Conservation (phyloP, 2,888 invertebrate species). For the Agonopterix alstromeriana region DNA sequence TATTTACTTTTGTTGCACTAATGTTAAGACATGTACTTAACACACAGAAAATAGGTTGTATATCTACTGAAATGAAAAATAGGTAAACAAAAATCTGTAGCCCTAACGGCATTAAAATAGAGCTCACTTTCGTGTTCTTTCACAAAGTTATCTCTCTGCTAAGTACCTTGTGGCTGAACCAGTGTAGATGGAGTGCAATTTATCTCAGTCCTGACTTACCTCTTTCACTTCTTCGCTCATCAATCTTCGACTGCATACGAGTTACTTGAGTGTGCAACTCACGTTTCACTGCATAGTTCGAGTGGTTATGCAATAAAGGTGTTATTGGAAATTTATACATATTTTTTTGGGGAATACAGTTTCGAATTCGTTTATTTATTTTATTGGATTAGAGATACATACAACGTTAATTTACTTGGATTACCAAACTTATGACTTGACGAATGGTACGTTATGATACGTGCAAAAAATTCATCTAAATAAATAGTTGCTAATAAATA, state of each 20-base stretch:
- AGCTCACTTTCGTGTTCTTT: neutral
- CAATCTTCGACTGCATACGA: slow-evolving; percentile 1
- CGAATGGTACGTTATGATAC: too few relatives aligned
- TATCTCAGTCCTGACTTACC: slow-evolving; percentile 3
- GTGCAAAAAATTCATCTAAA: too few relatives aligned
- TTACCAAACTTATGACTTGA: too few relatives aligned
- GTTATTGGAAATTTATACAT: neutral
- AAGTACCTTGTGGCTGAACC: neutral
- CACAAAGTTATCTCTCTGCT: neutral
- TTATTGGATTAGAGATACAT: too few relatives aligned
- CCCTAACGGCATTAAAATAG: neutral
- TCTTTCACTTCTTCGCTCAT: slow-evolving; percentile 1
- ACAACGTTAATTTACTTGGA: too few relatives aligned
- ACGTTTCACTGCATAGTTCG: neutral
- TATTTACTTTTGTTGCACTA: too few relatives aligned
- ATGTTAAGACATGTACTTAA: too few relatives aligned
- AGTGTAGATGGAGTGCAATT: neutral
- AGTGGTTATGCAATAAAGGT: neutral
- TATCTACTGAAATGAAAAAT: neutral
- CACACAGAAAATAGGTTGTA: too few relatives aligned
- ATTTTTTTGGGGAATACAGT: neutral
- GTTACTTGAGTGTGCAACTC: neutral
- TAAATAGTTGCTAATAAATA: too few relatives aligned
- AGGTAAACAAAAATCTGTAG: neutral
- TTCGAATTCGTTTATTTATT: too few relatives aligned